Percentiles rank a stretch among this genome's conserved stretches.
Conservation (phyloP, 2,888 invertebrate genomes). For the Lypha dubia region DNA sequence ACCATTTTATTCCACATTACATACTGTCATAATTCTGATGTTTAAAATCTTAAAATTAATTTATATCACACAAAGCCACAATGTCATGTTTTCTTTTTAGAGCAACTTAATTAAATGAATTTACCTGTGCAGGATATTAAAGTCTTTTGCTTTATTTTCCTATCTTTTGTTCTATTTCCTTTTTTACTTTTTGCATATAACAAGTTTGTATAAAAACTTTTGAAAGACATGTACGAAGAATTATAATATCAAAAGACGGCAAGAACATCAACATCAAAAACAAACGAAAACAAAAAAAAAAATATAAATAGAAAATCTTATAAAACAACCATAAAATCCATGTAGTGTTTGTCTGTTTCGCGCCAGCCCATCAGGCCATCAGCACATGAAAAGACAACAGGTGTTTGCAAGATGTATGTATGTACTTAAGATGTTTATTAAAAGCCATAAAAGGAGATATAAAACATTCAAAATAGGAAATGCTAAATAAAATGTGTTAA, state of each 20-base stretch:
- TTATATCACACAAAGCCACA: not conserved
- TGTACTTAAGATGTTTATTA: not conserved
- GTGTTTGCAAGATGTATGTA: not conserved
- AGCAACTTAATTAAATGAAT: not conserved
- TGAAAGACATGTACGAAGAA: not conserved
- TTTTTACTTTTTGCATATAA: not conserved
- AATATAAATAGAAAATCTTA: not conserved
- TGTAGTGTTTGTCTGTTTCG: not conserved
- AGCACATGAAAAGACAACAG: not conserved
- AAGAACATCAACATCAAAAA: not conserved
- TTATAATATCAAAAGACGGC: not conserved
- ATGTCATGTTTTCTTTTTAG: not conserved
- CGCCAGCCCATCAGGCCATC: too few species aligned
- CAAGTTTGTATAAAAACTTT: not conserved
- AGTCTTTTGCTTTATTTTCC: not conserved
- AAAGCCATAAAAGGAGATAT: not conserved
- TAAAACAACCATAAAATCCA: not conserved
- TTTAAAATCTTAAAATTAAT: too few species aligned
- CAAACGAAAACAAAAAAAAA: not conserved
- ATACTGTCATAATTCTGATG: too few species aligned
- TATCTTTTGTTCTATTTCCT: not conserved
- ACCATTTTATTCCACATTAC: too few species aligned
- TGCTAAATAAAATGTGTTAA: not conserved
- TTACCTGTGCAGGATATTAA: not conserved
- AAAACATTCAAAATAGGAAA: not conserved